Evolutionary conservation across 2,888 invertebrate species (phyloP).

Genomic region (Cecidostiba fungosa): DNA sequence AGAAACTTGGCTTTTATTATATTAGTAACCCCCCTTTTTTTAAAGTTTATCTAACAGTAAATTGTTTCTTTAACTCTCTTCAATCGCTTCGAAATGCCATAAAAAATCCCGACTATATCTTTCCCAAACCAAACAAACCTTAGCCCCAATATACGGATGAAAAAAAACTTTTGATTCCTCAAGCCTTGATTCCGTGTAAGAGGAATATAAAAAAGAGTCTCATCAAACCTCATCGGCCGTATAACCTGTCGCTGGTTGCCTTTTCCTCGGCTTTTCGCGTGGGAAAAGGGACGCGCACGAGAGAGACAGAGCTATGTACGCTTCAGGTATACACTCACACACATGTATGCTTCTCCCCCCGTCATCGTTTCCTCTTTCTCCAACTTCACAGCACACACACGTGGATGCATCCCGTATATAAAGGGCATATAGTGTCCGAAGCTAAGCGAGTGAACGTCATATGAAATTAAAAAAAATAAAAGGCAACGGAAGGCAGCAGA

Average conservation of each 20-base stretch:
- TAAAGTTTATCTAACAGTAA: background rate
- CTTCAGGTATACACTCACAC: background rate
- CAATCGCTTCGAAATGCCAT: background rate
- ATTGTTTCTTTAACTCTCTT: background rate
- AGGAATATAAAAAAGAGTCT: constrained; percentile 22
- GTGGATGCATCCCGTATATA: background rate
- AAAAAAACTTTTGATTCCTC: constrained; percentile 38
- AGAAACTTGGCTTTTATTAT: background rate
- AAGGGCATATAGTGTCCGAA: background rate
- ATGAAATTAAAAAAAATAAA: background rate
- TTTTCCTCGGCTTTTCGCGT: constrained; percentile 60
- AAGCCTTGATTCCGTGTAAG: background rate
- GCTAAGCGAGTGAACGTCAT: too few species aligned
- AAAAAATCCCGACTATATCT: background rate
- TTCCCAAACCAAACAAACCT: background rate
- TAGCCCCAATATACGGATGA: too few species aligned
- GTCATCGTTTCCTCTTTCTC: constrained; percentile 44
- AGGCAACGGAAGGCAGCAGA: constrained; percentile 5
- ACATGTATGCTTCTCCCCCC: background rate
- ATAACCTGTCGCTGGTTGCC: constrained; percentile 55
- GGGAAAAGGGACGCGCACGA: constrained; percentile 55
- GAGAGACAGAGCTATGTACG: background rate
- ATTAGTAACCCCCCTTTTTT: background rate
- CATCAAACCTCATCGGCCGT: constrained; percentile 46
- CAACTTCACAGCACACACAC: background rate